Percentiles rank a stretch among this genome's conserved stretches.
Evolutionary conservation across 1,140 invertebrate species (phyloP).

Genomic region (Drosophila chauvacae): DNA sequence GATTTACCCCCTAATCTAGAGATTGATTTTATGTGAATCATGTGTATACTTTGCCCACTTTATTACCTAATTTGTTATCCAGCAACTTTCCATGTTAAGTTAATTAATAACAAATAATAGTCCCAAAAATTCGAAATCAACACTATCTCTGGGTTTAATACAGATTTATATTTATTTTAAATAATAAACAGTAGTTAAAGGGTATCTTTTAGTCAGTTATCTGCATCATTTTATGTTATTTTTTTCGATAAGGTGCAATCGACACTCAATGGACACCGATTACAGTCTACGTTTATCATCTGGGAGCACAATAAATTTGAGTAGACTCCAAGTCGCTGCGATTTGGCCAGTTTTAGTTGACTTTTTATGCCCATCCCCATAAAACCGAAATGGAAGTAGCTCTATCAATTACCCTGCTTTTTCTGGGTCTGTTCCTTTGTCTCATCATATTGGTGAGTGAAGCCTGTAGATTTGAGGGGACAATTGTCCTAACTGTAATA

Average conservation of each 20-base stretch:
- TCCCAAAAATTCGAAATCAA: no score
- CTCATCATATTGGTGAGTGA: neutral
- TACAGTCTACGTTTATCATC: constrained; percentile 4
- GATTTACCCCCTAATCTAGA: constrained; percentile 10
- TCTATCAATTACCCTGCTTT: constrained; percentile 1
- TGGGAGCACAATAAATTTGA: neutral
- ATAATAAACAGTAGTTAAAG: neutral
- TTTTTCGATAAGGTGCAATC: constrained; percentile 7
- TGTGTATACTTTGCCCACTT: neutral
- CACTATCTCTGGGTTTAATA: no score
- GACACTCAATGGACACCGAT: neutral
- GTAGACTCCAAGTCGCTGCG: constrained; percentile 1
- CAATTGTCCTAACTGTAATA: neutral
- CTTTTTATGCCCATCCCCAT: constrained; percentile 6
- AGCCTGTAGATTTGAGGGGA: no score
- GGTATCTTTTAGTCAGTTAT: neutral
- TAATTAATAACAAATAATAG: neutral
- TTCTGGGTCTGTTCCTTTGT: neutral
- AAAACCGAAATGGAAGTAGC: neutral
- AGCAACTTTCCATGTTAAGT: no score
- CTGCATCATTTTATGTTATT: neutral
- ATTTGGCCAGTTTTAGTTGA: neutral
- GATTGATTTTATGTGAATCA: neutral
- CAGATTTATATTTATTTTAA: neutral
- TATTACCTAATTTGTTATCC: neutral